Base-by-base conservation (phyloP, 2,888 invertebrate genomes). In the Pedicia rivosa region DNA sequence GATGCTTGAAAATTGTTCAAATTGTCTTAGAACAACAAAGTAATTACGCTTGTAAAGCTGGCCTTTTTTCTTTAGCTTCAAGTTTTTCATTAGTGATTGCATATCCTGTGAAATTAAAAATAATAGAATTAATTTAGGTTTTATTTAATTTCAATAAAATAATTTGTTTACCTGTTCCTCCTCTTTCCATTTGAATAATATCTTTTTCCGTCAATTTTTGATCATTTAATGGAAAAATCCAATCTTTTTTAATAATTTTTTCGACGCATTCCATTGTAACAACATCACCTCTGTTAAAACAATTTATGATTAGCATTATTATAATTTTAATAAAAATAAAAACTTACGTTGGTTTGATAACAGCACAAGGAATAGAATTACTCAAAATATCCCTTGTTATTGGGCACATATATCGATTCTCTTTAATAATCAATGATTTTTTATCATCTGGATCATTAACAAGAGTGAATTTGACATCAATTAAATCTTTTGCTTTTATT, bases 231-330 rank as follows among this genome's bases (percentile, higher is more conserved):
- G 98, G 98, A 64, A 98, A 94, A 15, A 84, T 65, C 94, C 90
- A 91, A 56, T 98, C 97, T 51, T 88, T 92, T 51, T 83, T 90
- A 37, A 99, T 88, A 12, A 98, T 70, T 55, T 91, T 94, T 50
- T 97, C 94, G 4, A 94, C 78, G 63, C 94, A 95, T 56, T 95
- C 94, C 74, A 88, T 70, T 1, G 95, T 95, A 3, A 98, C 82
- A 5, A 98, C 88, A 65, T 87, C 78, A 3, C 97, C 95, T 0
- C 94, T 94, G 54, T 48, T 70, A 62, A 56, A 59, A 52, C 31
- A 55, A 17, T 10, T 25, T 4, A 28, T 19, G 24, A 7, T 26
- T 3, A 20, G 34, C 36, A 37, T 29, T 7, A 12, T 16, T 37
- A 15, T 24, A 7, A 37, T 4, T 7, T 9, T 12, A 20, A 13